Percentiles rank a stretch among this genome's conserved stretches.
Evolutionary conservation across 2,113 vertebrate genomes (phyloP).

Genomic region (Callospermophilus lateralis): DNA sequence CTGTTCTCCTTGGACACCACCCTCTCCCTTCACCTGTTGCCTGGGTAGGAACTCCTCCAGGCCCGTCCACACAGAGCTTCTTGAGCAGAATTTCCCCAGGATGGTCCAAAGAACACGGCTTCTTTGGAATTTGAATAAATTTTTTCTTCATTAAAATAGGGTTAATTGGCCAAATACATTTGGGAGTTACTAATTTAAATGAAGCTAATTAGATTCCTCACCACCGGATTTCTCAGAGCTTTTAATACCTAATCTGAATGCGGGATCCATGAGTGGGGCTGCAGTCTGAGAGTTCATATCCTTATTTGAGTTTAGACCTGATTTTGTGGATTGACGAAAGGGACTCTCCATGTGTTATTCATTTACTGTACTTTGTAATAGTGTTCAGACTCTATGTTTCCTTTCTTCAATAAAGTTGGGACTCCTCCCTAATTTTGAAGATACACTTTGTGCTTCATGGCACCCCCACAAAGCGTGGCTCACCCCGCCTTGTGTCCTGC

Average conservation of each 20-base stretch:
- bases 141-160: not conserved
- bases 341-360: fast-evolving
- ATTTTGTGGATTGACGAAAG: not conserved
- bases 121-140: not conserved
- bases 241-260: not conserved
- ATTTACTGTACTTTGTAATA: not conserved
- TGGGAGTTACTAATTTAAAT: not conserved
- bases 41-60: not conserved
- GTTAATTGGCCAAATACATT: not conserved
- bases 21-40: fast-evolving
- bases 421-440: not conserved
- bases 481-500: not conserved
- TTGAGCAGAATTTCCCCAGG: not conserved
- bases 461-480: not conserved
- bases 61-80: fast-evolving
- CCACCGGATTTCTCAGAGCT: not conserved
- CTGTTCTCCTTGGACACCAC: fast-evolving
- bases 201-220: not conserved
- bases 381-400: not conserved
- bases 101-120: not conserved
- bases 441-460: not conserved
- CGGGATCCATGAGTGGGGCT: too few species aligned
- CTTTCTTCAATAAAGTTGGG: not conserved
- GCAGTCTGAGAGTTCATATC: fast-evolving
- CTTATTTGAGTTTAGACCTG: not conserved